These are phyloP conservation scores for Chelonoidis abingdonii DNA, from an alignment of 2,113 vertebrate genomes.

Conservation along the genomic window DNA sequence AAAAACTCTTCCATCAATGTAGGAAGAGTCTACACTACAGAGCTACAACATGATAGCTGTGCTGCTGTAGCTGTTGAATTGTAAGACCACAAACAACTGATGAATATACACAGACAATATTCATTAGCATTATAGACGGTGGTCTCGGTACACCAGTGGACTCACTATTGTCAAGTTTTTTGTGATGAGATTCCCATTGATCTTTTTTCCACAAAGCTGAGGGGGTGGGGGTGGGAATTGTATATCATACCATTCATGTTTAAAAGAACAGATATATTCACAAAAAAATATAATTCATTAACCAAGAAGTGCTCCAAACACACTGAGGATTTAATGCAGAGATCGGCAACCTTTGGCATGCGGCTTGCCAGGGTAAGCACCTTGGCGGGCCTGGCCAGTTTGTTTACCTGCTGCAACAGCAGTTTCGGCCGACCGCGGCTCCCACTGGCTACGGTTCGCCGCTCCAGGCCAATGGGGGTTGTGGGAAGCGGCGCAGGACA, in stretches of 20 bases:
- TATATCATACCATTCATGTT: background rate
- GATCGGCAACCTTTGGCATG: too few relatives aligned
- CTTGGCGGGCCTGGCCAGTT: too few relatives aligned
- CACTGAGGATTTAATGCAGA: background rate
- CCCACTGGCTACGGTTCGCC: too few relatives aligned
- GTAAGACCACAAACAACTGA: background rate
- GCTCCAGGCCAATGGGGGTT: too few relatives aligned
- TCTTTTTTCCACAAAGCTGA: background rate
- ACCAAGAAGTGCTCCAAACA: background rate
- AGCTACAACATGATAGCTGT: too few relatives aligned
- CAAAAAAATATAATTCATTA: background rate
- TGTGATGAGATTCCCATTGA: fast-evolving
- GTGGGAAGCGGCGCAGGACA: too few relatives aligned
- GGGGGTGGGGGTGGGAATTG: background rate
- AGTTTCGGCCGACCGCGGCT: too few relatives aligned
- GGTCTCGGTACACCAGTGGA: background rate
- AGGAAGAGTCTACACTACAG: too few relatives aligned
- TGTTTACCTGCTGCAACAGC: too few relatives aligned
- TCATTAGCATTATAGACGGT: background rate
- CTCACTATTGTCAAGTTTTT: conserved; percentile 32
- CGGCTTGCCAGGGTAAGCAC: too few relatives aligned
- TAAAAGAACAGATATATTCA: background rate
- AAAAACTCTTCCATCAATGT: too few relatives aligned
- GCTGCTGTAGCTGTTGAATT: too few relatives aligned
- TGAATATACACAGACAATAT: background rate